Percentiles rank a stretch among this genome's conserved stretches.
phyloP scores from a whole-genome alignment of 2,888 invertebrate genomes.

The Spilarctia lutea region DNA sequence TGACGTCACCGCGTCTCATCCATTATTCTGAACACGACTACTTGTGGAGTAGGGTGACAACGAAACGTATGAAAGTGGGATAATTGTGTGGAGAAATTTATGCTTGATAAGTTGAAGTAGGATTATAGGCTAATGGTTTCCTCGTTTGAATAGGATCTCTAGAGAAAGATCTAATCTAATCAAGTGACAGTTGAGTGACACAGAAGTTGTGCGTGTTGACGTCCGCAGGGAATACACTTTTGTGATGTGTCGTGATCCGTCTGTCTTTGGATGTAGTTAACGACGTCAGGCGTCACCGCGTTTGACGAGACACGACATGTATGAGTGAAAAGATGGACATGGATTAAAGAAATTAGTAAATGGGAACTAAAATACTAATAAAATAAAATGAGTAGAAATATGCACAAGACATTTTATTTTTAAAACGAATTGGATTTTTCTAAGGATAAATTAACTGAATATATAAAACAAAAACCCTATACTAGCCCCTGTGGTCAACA shows the following conservation, averaged over 20 bases:
- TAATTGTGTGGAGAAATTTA: slow-evolving; percentile 6
- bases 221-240: not conserved
- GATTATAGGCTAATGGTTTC: not conserved
- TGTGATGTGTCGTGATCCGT: not conserved
- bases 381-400: not conserved
- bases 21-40: slow-evolving; percentile 55
- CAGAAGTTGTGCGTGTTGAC: not conserved
- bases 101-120: slow-evolving; percentile 2
- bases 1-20: slow-evolving; percentile 40
- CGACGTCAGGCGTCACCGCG: not conserved
- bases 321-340: not conserved
- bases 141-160: not conserved
- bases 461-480: too few relatives aligned
- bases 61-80: slow-evolving; percentile 3
- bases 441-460: too few relatives aligned
- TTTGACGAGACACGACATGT: not conserved
- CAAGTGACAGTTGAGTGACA: not conserved
- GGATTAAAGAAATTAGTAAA: not conserved
- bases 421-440: too few relatives aligned
- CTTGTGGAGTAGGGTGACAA: slow-evolving; percentile 45
- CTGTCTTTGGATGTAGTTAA: not conserved
- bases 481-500: too few relatives aligned
- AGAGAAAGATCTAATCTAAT: not conserved
- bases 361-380: not conserved
- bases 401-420: not conserved